phyloP scores from a whole-genome alignment of 2,797 vertebrate species.

The Paratrypauchen microcephalus region DNA sequence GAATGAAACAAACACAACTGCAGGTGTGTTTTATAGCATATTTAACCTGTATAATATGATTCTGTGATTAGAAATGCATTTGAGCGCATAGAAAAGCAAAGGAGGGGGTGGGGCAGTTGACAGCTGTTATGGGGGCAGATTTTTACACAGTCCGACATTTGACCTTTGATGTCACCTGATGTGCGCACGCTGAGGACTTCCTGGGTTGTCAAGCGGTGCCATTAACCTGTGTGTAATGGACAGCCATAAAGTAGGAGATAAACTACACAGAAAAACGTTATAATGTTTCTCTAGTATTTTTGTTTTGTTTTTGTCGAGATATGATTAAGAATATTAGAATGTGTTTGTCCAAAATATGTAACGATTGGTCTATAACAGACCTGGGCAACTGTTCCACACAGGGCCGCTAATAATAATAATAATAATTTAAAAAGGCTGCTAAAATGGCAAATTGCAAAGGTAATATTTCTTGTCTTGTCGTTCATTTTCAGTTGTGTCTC shows the following conservation, averaged over 20 bases:
- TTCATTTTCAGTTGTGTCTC: too few relatives aligned
- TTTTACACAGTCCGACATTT: conserved; percentile 11
- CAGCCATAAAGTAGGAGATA: neutral
- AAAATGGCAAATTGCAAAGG: conserved; percentile 2
- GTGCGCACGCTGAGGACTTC: conserved; percentile 7
- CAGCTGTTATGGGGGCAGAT: conserved; percentile 20
- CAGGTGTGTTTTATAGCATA: too few relatives aligned
- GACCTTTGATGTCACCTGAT: conserved; percentile 38
- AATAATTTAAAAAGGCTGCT: too few relatives aligned
- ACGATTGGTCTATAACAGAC: too few relatives aligned
- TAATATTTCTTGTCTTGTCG: neutral
- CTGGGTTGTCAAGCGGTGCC: conserved; percentile 23
- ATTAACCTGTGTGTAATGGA: neutral
- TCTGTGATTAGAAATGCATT: conserved; percentile 7
- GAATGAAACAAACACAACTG: too few relatives aligned
- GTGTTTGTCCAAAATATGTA: too few relatives aligned
- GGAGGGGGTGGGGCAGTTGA: conserved; percentile 14
- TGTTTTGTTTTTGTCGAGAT: too few relatives aligned
- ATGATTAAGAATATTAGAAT: too few relatives aligned
- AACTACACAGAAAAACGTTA: too few relatives aligned
- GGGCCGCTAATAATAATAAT: too few relatives aligned
- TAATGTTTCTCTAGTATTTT: too few relatives aligned
- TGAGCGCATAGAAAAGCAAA: conserved; percentile 17
- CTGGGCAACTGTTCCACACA: too few relatives aligned
- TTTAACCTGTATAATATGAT: neutral